phyloP scores from a whole-genome alignment of 2,888 invertebrate genomes.

The Erpobdella octoculata region DNA sequence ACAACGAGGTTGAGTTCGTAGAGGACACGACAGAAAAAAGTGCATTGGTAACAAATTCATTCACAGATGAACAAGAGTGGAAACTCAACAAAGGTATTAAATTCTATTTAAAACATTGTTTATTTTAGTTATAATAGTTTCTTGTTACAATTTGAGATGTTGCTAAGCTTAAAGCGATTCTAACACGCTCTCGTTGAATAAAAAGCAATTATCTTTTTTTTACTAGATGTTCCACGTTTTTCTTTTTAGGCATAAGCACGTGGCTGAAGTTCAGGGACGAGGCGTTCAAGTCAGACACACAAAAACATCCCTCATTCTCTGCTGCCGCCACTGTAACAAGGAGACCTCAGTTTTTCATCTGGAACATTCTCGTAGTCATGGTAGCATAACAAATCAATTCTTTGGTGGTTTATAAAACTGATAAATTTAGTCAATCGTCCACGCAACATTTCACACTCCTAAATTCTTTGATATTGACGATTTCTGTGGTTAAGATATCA shows the following conservation, averaged over 20 bases:
- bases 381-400: too few species aligned
- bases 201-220: neutral
- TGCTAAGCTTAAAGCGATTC: neutral
- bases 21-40: slow-evolving; percentile 7
- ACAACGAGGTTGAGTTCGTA: slow-evolving; percentile 5
- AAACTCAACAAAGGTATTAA: neutral
- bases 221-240: too few species aligned
- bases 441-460: too few species aligned
- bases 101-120: too few species aligned
- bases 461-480: neutral
- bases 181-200: neutral
- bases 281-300: neutral
- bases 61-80: slow-evolving; percentile 16
- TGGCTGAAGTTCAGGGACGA: slow-evolving; percentile 12
- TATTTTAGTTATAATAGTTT: neutral
- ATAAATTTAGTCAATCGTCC: too few species aligned
- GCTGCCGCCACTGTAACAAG: slow-evolving; percentile 13
- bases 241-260: slow-evolving; percentile 5
- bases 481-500: neutral
- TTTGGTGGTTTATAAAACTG: too few species aligned
- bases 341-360: slow-evolving; percentile 19
- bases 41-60: neutral
- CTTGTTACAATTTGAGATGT: neutral
- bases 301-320: slow-evolving; percentile 5
- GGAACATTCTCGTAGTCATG: slow-evolving; percentile 21